Evolutionary conservation across 2,888 invertebrate species (phyloP).

Genomic region (Lottia gigantea): DNA sequence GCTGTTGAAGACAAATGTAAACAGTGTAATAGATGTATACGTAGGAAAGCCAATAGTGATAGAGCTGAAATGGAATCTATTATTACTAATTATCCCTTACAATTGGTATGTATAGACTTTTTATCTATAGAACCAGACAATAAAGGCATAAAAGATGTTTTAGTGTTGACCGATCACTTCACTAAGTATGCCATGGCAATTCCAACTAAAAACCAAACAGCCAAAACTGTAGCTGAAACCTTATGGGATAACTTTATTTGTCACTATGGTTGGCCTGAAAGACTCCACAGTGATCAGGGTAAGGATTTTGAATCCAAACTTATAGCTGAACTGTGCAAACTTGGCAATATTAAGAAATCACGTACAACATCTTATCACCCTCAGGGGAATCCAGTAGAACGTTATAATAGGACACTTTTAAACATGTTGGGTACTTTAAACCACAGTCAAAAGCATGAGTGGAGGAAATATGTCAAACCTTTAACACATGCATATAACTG

Average conservation of each 20-base stretch:
- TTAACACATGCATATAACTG: conserved; percentile 28
- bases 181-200: conserved; percentile 25
- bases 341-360: conserved; percentile 26
- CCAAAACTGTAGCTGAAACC: conserved; percentile 26
- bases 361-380: conserved; percentile 34
- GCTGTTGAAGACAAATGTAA: conserved; percentile 29
- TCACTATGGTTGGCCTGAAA: conserved; percentile 30
- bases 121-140: conserved; percentile 30
- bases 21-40: conserved; percentile 34
- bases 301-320: conserved; percentile 28
- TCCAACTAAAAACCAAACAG: conserved; percentile 30
- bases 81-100: conserved; percentile 31
- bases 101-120: conserved; percentile 41
- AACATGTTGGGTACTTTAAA: conserved; percentile 28
- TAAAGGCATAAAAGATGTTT: conserved; percentile 16
- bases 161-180: conserved; percentile 27
- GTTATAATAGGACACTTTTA: conserved; percentile 28
- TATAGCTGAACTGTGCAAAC: conserved; percentile 26
- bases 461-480: conserved; percentile 26
- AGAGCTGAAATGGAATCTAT: conserved; percentile 17
- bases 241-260: conserved; percentile 26
- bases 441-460: conserved; percentile 26
- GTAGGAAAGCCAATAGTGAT: conserved; percentile 2
- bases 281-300: conserved; percentile 31
- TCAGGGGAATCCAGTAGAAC: conserved; percentile 31